Percentiles rank a stretch among this genome's conserved stretches.
Conservation (phyloP, 1,140 invertebrate species). For the Monomorium pharaonis region DNA sequence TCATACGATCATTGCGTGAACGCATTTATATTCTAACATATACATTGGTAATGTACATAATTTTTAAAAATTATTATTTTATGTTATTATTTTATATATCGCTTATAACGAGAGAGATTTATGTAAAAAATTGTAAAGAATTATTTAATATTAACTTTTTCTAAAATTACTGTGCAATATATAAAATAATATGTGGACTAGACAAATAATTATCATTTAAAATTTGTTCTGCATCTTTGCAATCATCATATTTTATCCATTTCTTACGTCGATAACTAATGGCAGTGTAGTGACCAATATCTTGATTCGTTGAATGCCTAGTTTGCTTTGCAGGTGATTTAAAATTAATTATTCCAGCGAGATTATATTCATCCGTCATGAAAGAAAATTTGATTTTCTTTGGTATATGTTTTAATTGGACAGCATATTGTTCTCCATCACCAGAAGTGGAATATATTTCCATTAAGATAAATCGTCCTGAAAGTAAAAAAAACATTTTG, state of each 20-base stretch:
- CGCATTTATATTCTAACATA: no score
- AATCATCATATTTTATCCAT: slow-evolving; percentile 10
- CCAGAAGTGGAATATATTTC: not conserved
- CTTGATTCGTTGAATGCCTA: not conserved
- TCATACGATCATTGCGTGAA: no score
- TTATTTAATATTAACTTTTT: not conserved
- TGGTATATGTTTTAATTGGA: no score
- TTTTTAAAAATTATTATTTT: no score
- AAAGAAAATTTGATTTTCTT: no score
- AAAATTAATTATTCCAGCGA: no score
- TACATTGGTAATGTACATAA: no score
- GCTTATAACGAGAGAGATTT: no score
- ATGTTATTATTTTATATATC: no score
- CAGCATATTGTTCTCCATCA: not conserved
- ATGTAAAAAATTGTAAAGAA: not conserved
- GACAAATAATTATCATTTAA: not conserved
- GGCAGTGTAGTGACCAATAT: not conserved
- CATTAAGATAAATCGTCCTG: not conserved
- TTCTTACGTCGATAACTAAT: not conserved
- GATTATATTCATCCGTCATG: no score
- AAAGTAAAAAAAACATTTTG: not conserved
- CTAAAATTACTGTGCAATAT: not conserved
- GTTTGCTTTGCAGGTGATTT: no score
- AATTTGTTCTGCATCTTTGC: not conserved
- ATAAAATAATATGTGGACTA: not conserved